Evolutionary conservation across 2,888 invertebrate genomes (phyloP), one percentile per base, ranked within the genome.

Genomic region (Pollenia labialis): DNA sequence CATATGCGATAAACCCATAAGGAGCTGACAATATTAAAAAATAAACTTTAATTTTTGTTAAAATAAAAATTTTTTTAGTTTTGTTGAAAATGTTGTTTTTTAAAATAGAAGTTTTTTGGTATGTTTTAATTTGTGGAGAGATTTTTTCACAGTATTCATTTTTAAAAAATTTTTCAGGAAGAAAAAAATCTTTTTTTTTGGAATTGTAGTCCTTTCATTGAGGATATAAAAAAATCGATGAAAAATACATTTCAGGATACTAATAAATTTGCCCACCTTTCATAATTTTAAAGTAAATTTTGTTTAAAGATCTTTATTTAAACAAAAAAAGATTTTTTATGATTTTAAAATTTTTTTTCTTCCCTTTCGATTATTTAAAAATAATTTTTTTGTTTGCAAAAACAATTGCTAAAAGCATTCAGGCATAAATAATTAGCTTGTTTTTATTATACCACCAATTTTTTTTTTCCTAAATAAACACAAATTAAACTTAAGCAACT

Each of bases 391-490:
- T 42, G 32, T 64, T 50, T 18, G 42, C 0, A 60, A 72, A 56
- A 75, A 75, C 77, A 86, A 82, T 82, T 80, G 83, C 76, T 86
- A 66, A 81, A 86, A 48, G 64, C 86, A 83, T 80, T 86, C 83
- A 83, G 72, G 86, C 86, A 76, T 83, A 50, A 66, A 83, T 81
- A 86, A 86, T 86, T 80, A 80, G 64, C 58, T 64, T 76, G 75
- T 66, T 71, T 80, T 62, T n/a, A n/a, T 44, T 23, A 18, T 32
- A 40, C 16, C 46, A 48, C 16, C 2, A 32, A 18, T 42, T 56
- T 50, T 46, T 48, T 52, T 42, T 23, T 56, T 72, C 10, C 4
- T 40, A 16, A 42, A 12, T 71, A 62, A 32, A 54, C 46, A 56
- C 18, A 11, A 46, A 64, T 23, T 12, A 44, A 48, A 74, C 56